phyloP scores from a whole-genome alignment of 1,140 invertebrate genomes.

The Psix sp. region DNA sequence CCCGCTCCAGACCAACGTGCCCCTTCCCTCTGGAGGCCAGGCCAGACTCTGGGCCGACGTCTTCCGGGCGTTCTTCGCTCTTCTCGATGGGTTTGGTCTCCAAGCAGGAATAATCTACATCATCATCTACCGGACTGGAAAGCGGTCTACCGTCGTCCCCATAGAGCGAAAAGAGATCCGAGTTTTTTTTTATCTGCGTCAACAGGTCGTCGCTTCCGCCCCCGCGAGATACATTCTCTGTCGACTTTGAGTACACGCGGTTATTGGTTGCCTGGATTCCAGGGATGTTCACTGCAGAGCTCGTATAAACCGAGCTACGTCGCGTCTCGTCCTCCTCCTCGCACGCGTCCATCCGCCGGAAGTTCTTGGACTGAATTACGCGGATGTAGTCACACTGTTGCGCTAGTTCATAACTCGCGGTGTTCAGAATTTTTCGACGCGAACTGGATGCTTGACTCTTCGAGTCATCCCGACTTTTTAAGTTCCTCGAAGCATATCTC shows the following conservation, averaged over 20 bases:
- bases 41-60: constrained; percentile 7
- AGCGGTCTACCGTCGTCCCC: constrained; percentile 65
- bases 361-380: constrained; percentile 50
- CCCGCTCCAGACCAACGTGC: constrained; percentile 57
- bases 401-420: constrained; percentile 74
- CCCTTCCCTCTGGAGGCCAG: constrained; percentile 45
- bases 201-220: no score
- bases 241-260: constrained; percentile 55
- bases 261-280: neutral
- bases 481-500: constrained; percentile 17
- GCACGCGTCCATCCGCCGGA: constrained; percentile 72
- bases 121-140: constrained; percentile 64
- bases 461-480: neutral
- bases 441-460: constrained; percentile 7
- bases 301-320: constrained; percentile 32
- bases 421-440: constrained; percentile 64
- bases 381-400: constrained; percentile 71
- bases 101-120: constrained; percentile 73
- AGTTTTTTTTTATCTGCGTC: constrained; percentile 76
- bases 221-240: constrained; percentile 35
- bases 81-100: constrained; percentile 71
- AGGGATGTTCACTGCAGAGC: constrained; percentile 51
- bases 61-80: constrained; percentile 20
- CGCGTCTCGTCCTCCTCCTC: constrained; percentile 69
- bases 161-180: constrained; percentile 73